phyloP scores from a whole-genome alignment of 2,888 invertebrate species.

The Eledona agricola region DNA sequence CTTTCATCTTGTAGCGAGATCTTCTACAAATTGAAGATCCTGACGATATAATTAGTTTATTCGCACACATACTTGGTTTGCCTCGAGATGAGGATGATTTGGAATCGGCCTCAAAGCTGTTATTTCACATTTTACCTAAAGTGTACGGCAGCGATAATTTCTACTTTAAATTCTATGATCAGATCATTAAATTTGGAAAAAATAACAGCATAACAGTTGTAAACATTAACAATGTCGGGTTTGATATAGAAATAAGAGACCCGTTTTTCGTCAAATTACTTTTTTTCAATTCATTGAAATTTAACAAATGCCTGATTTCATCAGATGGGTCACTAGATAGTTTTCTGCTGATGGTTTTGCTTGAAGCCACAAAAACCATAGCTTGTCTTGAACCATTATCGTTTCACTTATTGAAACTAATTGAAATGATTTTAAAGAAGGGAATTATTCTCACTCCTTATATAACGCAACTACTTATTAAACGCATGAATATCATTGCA shows the following conservation, averaged over 20 bases:
- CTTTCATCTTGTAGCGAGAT: slow-evolving; percentile 18
- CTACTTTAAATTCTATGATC: not conserved
- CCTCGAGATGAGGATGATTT: slow-evolving; percentile 10
- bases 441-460: slow-evolving; percentile 33
- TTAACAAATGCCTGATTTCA: too few relatives aligned
- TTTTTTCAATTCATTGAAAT: too few relatives aligned
- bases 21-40: not conserved
- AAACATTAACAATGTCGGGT: too few relatives aligned
- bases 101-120: slow-evolving; percentile 12
- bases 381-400: slow-evolving; percentile 36
- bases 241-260: too few relatives aligned
- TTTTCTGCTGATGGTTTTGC: slow-evolving; percentile 11
- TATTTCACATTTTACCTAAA: slow-evolving; percentile 2
- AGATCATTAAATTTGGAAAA: too few relatives aligned
- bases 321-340: too few relatives aligned
- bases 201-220: too few relatives aligned
- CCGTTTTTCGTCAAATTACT: too few relatives aligned
- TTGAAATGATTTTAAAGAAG: slow-evolving; percentile 42
- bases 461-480: slow-evolving; percentile 37
- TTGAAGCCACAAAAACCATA: slow-evolving; percentile 30
- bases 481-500: slow-evolving; percentile 40
- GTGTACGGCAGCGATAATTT: slow-evolving; percentile 6
- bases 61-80: slow-evolving; percentile 5
- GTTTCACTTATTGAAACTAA: slow-evolving; percentile 40
- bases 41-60: slow-evolving; percentile 15